Base-by-base conservation (phyloP, 92 coral and sea anemone genomes). In the Actinernus sp. region DNA sequence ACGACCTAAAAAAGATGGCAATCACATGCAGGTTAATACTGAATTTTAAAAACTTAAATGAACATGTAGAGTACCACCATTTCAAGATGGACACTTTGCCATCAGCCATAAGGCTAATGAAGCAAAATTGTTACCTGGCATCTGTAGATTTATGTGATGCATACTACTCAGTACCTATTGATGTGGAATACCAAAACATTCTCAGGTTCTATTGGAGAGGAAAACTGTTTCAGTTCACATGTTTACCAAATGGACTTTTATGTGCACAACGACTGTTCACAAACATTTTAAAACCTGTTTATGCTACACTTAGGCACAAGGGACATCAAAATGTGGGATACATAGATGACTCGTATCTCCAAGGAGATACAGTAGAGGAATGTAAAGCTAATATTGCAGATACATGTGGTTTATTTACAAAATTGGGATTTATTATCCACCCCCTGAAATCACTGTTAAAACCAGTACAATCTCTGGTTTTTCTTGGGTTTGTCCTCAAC, bases 81-180 rank as follows among this genome's bases (percentile, higher is more conserved):
- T 59, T 59, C 49, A 73, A 73, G 36, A 73, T 73, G 80, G 70
- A 61, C 28, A 73, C 70, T 0, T 19, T 60, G n/a, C 45, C 27
- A 26, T 59, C 71, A 2, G 62, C 80, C 26, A 32, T 73, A 5
- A 22, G 32, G 28, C 80, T 60, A 28, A 60, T 73, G 80, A 45
- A 20, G 50, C 31, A 31, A 6, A 18, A 18, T 45, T 55, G 65
- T 26, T 52, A 34, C 28, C 51, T 55, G 74, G 65, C 65, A 52
- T 63, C 71, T 4, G 58, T 73, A 17, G 80, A 73, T 31, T 43
- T 73, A 18, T 43, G 40, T 5, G 80, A 73, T 60, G 80, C 60
- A 3, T 73, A 71, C 28, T 58, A 71, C 28, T 71, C 59, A 5
- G 24, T 58, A 6, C 68, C 68, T 12, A 58, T 58, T 28, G 47